Evolutionary conservation across 1,140 invertebrate genomes (phyloP).

Genomic region (Cydia fagiglandana): DNA sequence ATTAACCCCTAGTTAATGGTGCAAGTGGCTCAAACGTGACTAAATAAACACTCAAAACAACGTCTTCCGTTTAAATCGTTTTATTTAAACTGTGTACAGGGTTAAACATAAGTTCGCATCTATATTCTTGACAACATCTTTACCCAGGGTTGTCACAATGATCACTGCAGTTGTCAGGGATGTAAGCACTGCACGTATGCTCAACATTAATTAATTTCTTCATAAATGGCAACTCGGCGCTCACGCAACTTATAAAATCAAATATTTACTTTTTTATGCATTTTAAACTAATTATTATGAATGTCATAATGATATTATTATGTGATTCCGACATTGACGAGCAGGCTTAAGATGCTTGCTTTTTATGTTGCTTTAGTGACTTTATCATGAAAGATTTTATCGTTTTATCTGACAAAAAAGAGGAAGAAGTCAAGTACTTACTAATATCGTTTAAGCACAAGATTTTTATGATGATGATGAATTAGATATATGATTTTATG

Average conservation of each 20-base stretch:
- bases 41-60: too few species aligned
- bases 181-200: constrained; percentile 23
- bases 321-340: background rate
- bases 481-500: too few species aligned
- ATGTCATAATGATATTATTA: constrained; percentile 27
- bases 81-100: too few species aligned
- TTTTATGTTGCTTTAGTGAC: background rate
- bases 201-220: constrained; percentile 25
- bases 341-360: background rate
- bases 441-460: background rate
- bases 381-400: background rate
- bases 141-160: constrained; percentile 14
- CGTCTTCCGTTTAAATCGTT: too few species aligned
- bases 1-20: too few species aligned
- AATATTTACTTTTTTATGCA: constrained; percentile 6
- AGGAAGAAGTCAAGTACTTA: background rate
- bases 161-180: background rate
- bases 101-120: background rate
- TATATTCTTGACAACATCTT: background rate
- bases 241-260: background rate
- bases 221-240: constrained; percentile 15
- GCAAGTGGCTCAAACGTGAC: too few species aligned
- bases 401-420: background rate
- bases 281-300: constrained; percentile 27
- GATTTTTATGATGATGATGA: too few species aligned